Evolutionary conservation across 2,797 vertebrate genomes (phyloP).

Genomic region (Pipistrellus pipistrellus): DNA sequence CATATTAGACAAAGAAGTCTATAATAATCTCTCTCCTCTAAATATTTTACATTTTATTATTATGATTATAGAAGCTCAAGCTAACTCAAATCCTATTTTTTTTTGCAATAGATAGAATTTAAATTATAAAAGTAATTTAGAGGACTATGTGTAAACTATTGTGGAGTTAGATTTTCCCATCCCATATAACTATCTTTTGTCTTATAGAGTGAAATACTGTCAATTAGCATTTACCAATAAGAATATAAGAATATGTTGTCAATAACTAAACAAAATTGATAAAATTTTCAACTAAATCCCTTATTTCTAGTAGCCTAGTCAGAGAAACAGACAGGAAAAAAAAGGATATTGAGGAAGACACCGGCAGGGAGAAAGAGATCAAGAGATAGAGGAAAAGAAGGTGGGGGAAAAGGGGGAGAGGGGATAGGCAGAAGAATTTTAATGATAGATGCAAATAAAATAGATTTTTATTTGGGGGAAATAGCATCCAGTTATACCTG

Average conservation of each 20-base stretch:
- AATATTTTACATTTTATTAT: slow-evolving; percentile 30
- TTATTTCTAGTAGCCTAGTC: background rate
- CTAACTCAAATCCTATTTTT: slow-evolving; percentile 1
- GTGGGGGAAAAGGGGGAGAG: background rate
- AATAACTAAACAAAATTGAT: slow-evolving; percentile 7
- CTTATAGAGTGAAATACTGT: background rate
- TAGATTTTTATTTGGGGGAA: slow-evolving; percentile 6
- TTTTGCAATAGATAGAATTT: background rate
- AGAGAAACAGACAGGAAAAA: background rate
- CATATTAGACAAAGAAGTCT: background rate
- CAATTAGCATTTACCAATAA: slow-evolving; percentile 14
- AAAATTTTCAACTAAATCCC: background rate
- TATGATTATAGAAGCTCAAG: background rate
- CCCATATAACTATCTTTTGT: background rate
- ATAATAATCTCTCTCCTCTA: background rate
- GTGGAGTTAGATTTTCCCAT: background rate
- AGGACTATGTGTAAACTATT: background rate
- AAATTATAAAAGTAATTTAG: slow-evolving; percentile 43
- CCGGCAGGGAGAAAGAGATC: background rate
- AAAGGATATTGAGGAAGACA: background rate
- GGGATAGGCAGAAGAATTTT: background rate
- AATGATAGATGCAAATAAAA: background rate
- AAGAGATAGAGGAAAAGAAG: background rate
- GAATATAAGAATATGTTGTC: background rate
- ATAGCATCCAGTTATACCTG: background rate